Evolutionary conservation across 2,113 vertebrate species (phyloP), one percentile per base, ranked within the genome.

Genomic region (Paratilapia polleni): DNA sequence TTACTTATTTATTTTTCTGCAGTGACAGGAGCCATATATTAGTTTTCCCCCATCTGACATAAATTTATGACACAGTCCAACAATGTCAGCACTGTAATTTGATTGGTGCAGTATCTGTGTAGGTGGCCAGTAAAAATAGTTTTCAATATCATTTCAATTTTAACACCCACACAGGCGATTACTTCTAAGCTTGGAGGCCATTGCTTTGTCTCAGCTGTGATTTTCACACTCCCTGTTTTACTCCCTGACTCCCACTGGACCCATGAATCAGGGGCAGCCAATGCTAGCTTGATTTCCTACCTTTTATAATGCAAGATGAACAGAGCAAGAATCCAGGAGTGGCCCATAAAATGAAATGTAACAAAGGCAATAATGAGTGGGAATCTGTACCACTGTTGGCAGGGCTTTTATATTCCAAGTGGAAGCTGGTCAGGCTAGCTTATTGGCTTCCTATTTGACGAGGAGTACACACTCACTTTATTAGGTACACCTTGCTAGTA

Each of bases 81-180:
- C 47, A 73, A n/a, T 73, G 47, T 73, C 26, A 73, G 68, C 20
- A 26, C 47, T 73, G 47, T 54, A 73, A 73, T 73, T 73, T 73
- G 68, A 54, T 54, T 73, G 68, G 68, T 34, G 26, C 47, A 34
- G 2, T 49, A 73, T 54, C 26, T 73, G 11, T 34, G 68, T 73
- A 73, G 68, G 68, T 73, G 68, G 68, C 68, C 68, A 54, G 68
- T 73, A 73, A 73, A 73, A 73, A 73, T 73, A 73, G 47, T 73
- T 54, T 73, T 26, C 9, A 73, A 73, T 73, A 73, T 73, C 4
- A 73, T 73, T 73, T 73, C 68, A 54, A 73, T 73, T 54, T 73
- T 28, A 31, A 34, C 68, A 54, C 47, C 68, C 68, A 73, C 68
- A 14, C 68, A 73, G 26, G 17, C 68, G 31, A 73, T 73, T 73